These are phyloP conservation scores for Callaeas wilsoni DNA, from an alignment of 2,113 vertebrate species.

Conservation along the genomic window DNA sequence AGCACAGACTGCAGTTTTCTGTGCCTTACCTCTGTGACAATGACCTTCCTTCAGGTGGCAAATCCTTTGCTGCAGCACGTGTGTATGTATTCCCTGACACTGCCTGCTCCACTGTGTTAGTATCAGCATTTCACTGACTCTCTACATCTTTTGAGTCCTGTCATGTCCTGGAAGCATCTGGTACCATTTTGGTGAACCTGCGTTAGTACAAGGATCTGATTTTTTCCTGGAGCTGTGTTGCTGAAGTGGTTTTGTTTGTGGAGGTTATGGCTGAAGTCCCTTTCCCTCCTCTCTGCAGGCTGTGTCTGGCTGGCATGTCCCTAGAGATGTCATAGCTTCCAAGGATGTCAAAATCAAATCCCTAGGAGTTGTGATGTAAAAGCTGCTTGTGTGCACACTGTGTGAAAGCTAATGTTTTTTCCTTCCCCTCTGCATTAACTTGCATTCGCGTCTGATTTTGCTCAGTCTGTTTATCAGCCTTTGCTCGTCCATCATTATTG, in stretches of 20 bases:
- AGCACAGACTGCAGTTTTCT: neutral
- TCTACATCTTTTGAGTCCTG: neutral
- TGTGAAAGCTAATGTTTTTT: neutral
- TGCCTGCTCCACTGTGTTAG: neutral
- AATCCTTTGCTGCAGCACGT: neutral
- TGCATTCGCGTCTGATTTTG: neutral
- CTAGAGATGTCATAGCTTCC: neutral
- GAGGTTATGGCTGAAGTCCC: neutral
- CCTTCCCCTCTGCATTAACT: neutral
- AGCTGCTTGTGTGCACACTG: neutral
- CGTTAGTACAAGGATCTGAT: neutral
- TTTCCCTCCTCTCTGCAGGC: neutral
- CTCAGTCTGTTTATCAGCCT: neutral
- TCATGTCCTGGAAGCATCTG: neutral
- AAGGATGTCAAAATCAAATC: neutral
- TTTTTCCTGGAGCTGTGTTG: neutral
- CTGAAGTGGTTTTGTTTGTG: neutral
- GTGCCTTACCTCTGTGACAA: neutral
- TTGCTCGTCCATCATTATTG: neutral
- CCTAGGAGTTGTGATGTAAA: neutral
- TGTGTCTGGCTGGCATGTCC: neutral
- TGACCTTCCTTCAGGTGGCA: neutral
- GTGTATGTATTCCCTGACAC: neutral
- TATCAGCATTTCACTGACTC: neutral
- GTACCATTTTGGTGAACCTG: neutral